Base-by-base conservation (phyloP, 1,140 invertebrate genomes). In the Leptinotarsa texana region DNA sequence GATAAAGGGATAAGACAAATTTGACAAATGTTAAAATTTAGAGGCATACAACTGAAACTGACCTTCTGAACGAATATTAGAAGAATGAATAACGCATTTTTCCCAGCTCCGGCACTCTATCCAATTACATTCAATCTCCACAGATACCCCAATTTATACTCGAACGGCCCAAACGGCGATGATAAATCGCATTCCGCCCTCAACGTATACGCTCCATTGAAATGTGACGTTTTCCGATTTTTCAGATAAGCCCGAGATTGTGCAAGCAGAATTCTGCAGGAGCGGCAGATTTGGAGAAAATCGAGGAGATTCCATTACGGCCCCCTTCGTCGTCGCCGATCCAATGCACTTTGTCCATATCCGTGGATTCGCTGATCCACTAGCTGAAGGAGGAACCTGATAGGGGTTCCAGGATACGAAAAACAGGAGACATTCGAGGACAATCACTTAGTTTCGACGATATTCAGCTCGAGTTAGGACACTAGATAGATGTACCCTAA, bases 191-290 rank as follows among this genome's bases (percentile, higher is more conserved):
- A 49, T 47, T 47, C 48, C 51, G 15, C 51, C 17, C n/a, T 17
- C 51, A 57, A n/a, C 51, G n/a, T 57, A n/a, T n/a, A 57, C 17
- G 51, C n/a, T 57, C 51, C 6, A 57, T 57, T 18, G 51, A 18
- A 57, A 57, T 17, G 51, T 69, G 21, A 69, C 49, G 33, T 21
- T 69, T 49, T 21, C 33, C 47, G 21, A 69, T 49, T 49, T 69
- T 49, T 69, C 47, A 49, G 48, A 69, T n/a, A 57, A 83, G 78
- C 69, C 85, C 86, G 42, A 85, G 86, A 65, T 83, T 92, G 11
- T 91, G 88, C 82, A 92, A 92, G 78, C 92, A 92, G 81, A 92
- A 92, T 83, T 92, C 91, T 17, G 89, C 90, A 3, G 91, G 91
- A 13, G 90, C 91, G 24, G 90, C 90, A 3, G 92, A 93, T 85